Evolutionary conservation across 2,797 vertebrate genomes (phyloP), one percentile per base, ranked within the genome.

Genomic region (Halcyon smyrnensis): DNA sequence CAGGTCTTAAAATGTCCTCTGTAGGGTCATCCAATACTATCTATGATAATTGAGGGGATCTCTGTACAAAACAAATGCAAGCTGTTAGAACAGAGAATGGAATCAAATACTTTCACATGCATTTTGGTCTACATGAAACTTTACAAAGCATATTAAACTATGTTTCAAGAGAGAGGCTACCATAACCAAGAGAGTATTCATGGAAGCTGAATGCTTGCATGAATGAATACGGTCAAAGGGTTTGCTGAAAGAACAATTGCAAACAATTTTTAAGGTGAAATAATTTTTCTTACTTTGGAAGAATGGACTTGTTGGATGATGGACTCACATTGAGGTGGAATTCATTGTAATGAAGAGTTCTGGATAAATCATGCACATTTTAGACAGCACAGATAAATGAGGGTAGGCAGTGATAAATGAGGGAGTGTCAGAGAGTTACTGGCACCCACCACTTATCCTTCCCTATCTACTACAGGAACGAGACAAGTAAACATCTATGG

Each of bases 101-200:
- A 88, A 59, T 16, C 81, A 89, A 90, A 45, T 50, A 64, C 41
- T 93, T 93, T 94, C 17, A 17, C 18, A 4, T 15, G 16, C 71
- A 19, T 46, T 89, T 86, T 74, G 17, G 25, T 30, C 23, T 62
- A 30, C 21, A 59, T 8, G 28, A 67, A 85, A 71, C 8, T 83
- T 74, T 12, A 50, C 43, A 74, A 63, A 41, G 25, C 11, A 75
- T 70, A 50, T 16, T 87, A 78, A 84, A 71, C 15, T 75, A 12
- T 14, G 8, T 82, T 90, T 59, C 68, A 76, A 76, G 37, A 43
- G 18, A 76, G 75, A 28, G 12, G 6, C 7, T 36, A 23, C 5
- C 15, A 63, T 51, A 79, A 76, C 30, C 17, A 46, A 7, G 76
- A 27, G 9, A 53, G 15, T n/a, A 71, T 15, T 87, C 8, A 68